Conservation (phyloP, 2,888 invertebrate species). For the Dicyrtoma fusca region DNA sequence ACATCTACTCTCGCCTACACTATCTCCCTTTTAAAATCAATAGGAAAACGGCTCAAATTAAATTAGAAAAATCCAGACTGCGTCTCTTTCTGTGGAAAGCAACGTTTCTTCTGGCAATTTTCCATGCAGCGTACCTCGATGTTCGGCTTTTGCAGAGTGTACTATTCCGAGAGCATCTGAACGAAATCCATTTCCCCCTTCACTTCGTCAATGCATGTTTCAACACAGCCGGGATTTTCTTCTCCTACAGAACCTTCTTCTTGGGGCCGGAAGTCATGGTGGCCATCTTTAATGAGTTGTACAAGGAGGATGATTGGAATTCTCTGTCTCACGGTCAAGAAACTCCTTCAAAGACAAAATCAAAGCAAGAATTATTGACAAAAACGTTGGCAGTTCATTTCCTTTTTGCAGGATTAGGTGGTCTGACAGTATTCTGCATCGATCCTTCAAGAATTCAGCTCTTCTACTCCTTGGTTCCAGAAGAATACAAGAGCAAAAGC, state of each 20-base stretch:
- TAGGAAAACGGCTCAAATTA: background rate
- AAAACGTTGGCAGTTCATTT: slow-evolving; percentile 7
- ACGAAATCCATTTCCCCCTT: slow-evolving; percentile 3
- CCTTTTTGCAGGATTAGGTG: background rate
- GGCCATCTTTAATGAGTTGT: slow-evolving; percentile 7
- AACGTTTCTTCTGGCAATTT: background rate
- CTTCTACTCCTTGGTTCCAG: background rate
- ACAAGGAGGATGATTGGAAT: background rate
- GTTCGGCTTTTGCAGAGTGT: background rate
- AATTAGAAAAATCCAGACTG: background rate
- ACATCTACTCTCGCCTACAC: background rate
- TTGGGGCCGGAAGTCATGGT: background rate
- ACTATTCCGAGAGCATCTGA: background rate
- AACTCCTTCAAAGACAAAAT: background rate
- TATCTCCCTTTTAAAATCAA: slow-evolving; percentile 7
- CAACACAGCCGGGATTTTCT: slow-evolving; percentile 5
- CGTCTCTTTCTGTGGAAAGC: background rate
- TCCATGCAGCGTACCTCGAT: background rate
- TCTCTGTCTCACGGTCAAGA: no score
- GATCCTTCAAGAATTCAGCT: background rate
- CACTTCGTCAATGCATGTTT: slow-evolving; percentile 4
- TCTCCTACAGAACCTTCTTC: background rate
- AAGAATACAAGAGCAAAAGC: background rate
- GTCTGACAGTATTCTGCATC: background rate
- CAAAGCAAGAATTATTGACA: slow-evolving; percentile 6